Evolutionary conservation across 2,113 vertebrate genomes (phyloP).

Genomic region (Sula dactylatra): DNA sequence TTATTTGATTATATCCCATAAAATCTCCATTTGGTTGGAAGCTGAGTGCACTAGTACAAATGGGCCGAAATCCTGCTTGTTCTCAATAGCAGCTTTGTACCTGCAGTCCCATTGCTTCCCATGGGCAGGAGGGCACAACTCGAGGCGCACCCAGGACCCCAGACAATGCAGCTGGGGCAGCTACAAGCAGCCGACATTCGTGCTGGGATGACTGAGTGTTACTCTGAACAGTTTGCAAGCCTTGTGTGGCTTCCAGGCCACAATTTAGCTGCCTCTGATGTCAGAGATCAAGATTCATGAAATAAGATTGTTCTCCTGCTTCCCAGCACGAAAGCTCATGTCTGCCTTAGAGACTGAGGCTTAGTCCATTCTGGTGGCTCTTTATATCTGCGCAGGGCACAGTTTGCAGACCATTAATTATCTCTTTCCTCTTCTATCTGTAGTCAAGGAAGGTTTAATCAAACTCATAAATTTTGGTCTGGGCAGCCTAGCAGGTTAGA

Average conservation of each 20-base stretch:
- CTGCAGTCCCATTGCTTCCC: not conserved
- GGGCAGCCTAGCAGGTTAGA: not conserved
- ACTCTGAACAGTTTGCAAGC: not conserved
- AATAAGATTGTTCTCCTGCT: not conserved
- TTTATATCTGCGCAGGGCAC: not conserved
- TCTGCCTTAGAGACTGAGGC: not conserved
- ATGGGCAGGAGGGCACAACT: rapidly evolving
- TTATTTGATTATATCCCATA: not conserved
- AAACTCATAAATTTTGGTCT: not conserved
- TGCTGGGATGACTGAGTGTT: not conserved
- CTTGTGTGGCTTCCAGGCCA: not conserved
- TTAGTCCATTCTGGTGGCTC: not conserved
- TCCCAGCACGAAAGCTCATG: not conserved
- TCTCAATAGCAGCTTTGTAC: not conserved
- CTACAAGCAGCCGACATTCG: not conserved
- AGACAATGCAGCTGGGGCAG: not conserved
- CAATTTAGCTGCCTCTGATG: not conserved
- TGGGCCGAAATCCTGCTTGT: not conserved
- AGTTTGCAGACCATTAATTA: not conserved
- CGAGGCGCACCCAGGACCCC: not conserved
- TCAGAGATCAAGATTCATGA: not conserved
- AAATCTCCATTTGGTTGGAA: not conserved
- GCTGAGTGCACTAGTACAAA: not conserved
- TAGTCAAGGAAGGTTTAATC: not conserved
- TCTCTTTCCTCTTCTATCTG: not conserved